Conservation (phyloP, 2,113 vertebrate genomes). For the Seriola quinqueradiata region DNA sequence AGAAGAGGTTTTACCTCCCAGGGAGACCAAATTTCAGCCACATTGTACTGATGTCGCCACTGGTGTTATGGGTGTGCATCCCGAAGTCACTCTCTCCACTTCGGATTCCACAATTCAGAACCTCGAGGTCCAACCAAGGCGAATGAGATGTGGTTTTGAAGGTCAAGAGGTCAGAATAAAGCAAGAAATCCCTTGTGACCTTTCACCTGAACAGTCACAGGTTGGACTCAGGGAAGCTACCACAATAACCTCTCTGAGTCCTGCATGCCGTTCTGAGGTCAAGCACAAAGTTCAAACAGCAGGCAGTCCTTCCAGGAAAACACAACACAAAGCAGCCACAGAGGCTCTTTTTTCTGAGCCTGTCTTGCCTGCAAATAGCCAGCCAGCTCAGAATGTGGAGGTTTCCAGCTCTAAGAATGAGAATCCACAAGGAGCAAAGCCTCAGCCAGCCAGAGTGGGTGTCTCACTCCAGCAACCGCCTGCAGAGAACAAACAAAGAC, state of each 20-base stretch:
- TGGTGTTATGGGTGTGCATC: not conserved
- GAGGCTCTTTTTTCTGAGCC: conserved; percentile 51
- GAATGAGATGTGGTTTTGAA: conserved; percentile 38
- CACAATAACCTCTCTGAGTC: conserved; percentile 33
- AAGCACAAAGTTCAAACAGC: conserved; percentile 57
- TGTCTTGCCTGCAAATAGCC: conserved; percentile 45
- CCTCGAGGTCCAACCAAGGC: conserved; percentile 30
- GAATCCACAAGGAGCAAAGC: conserved; percentile 50
- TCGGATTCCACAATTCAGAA: conserved; percentile 40
- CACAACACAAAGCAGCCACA: conserved; percentile 56
- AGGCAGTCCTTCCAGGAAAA: conserved; percentile 58
- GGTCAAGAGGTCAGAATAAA: conserved; percentile 45
- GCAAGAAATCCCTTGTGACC: conserved; percentile 37
- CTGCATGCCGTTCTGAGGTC: conserved; percentile 50
- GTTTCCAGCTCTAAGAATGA: conserved; percentile 44
- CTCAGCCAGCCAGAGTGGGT: conserved; percentile 46
- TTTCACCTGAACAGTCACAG: conserved; percentile 55
- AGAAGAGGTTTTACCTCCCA: conserved; percentile 32
- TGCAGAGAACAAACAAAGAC: conserved; percentile 59
- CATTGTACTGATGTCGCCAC: conserved; percentile 36
- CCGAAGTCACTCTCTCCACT: conserved; percentile 33
- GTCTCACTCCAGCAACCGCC: conserved; percentile 70
- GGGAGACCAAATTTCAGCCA: conserved; percentile 43
- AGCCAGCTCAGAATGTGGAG: conserved; percentile 41
- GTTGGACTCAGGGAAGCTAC: conserved; percentile 35